These are phyloP conservation scores for Egretta garzetta DNA, from an alignment of 2,113 vertebrate genomes.

Conservation along the genomic window DNA sequence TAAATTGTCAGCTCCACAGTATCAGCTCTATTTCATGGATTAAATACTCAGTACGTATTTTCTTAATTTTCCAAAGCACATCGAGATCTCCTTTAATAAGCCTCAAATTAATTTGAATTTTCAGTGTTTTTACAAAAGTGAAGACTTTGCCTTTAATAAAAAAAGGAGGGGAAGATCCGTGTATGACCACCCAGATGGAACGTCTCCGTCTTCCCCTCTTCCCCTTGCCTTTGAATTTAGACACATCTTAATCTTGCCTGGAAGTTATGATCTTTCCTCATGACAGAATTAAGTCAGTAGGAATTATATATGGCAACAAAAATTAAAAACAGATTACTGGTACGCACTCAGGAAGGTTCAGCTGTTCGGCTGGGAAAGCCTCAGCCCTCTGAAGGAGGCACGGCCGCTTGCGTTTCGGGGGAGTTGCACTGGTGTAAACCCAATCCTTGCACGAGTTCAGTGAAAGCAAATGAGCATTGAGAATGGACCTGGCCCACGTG, in stretches of 20 bases:
- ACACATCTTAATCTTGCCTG: background rate
- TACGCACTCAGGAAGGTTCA: too few species aligned
- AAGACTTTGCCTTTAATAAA: background rate
- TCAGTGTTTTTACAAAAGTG: background rate
- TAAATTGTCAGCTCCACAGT: rapidly evolving
- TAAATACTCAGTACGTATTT: rapidly evolving
- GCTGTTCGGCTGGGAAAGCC: too few species aligned
- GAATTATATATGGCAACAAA: rapidly evolving
- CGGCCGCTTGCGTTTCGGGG: too few species aligned
- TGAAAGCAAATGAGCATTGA: background rate
- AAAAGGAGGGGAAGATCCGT: too few species aligned
- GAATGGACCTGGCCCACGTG: rapidly evolving
- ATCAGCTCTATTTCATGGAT: background rate
- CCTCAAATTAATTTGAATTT: background rate
- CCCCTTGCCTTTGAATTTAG: too few species aligned
- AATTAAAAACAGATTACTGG: too few species aligned
- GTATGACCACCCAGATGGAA: background rate
- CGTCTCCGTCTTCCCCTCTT: rapidly evolving
- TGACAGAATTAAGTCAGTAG: background rate
- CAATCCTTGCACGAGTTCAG: background rate
- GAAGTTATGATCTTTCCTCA: background rate
- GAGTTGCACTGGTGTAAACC: background rate
- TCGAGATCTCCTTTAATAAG: background rate
- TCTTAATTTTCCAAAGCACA: background rate
- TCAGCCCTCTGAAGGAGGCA: background rate